Evolutionary conservation across 2,113 vertebrate genomes (phyloP).

Genomic region (Tichodroma muraria): DNA sequence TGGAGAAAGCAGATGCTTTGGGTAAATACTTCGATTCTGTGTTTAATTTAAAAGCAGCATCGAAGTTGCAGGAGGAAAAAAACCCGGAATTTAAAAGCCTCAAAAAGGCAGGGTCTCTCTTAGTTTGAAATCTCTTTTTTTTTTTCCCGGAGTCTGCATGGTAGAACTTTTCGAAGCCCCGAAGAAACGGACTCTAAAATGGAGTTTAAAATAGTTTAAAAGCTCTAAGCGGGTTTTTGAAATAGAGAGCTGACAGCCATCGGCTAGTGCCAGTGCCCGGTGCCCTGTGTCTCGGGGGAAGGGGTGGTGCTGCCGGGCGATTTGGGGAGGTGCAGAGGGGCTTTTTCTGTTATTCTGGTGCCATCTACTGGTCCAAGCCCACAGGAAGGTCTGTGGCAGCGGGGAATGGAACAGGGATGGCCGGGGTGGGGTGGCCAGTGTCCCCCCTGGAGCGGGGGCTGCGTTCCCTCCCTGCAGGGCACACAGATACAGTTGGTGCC

Average conservation of each 20-base stretch:
- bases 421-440: rapidly evolving
- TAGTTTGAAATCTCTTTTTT: background rate
- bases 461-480: background rate
- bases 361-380: slow-evolving; percentile 48
- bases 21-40: background rate
- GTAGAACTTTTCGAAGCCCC: background rate
- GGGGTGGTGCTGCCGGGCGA: background rate
- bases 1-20: background rate
- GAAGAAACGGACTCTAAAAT: background rate
- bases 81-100: background rate
- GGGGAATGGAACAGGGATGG: background rate
- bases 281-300: rapidly evolving
- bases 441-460: rapidly evolving
- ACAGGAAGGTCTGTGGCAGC: background rate
- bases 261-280: rapidly evolving
- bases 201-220: too few relatives aligned
- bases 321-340: background rate
- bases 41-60: background rate
- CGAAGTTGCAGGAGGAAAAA: background rate
- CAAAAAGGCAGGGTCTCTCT: background rate
- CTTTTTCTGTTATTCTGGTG: slow-evolving; percentile 40
- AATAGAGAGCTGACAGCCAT: too few relatives aligned
- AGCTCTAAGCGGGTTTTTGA: background rate
- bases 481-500: rapidly evolving
- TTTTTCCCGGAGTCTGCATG: background rate